A percentile compares a stretch with the other conserved stretches of the same genome.
phyloP scores from a whole-genome alignment of 2,888 invertebrate species.

The Andricus curvator region DNA sequence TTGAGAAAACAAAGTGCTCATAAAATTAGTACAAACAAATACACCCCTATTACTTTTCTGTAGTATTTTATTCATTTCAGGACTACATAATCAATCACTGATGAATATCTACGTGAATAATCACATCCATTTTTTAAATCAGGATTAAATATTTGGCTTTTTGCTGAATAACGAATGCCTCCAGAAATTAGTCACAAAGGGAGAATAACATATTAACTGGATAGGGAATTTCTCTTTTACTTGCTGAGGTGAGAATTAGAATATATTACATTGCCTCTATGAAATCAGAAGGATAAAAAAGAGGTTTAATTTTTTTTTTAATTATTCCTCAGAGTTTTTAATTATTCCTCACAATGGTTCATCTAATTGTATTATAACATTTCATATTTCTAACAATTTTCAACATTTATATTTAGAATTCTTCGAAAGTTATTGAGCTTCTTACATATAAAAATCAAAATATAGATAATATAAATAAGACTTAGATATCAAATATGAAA shows the following conservation, averaged over 20 bases:
- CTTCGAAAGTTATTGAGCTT: too few relatives aligned
- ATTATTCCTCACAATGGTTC: too few relatives aligned
- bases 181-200: neutral
- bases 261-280: neutral
- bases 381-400: too few relatives aligned
- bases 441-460: neutral
- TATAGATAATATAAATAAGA: neutral
- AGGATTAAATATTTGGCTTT: neutral
- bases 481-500: neutral
- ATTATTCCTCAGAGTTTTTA: too few relatives aligned
- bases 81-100: too few relatives aligned
- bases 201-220: neutral
- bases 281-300: neutral
- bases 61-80: neutral
- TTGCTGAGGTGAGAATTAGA: neutral
- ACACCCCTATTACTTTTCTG: too few relatives aligned
- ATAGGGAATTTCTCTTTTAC: neutral
- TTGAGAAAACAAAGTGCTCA: too few relatives aligned
- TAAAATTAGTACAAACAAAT: too few relatives aligned
- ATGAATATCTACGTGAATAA: too few relatives aligned
- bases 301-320: too few relatives aligned
- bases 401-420: too few relatives aligned
- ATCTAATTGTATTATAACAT: too few relatives aligned
- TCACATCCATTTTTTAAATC: neutral
- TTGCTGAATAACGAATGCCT: neutral